These are phyloP conservation scores for Gymnoscopelus braueri DNA, from an alignment of 2,797 vertebrate species.

Conservation along the genomic window DNA sequence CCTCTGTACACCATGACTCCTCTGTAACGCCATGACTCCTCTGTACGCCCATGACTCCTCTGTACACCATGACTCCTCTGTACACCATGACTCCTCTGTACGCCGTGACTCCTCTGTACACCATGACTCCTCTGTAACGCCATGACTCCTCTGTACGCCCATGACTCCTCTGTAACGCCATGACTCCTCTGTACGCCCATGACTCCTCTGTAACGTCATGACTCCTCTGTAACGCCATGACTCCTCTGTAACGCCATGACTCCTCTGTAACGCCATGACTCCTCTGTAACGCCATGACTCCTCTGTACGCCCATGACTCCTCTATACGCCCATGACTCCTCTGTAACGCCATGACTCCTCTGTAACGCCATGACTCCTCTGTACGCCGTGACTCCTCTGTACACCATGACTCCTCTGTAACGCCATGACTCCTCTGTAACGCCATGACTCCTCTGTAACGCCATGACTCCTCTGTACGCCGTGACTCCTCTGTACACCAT, in stretches of 20 bases:
- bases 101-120: constrained; percentile 59
- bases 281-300: constrained; percentile 33
- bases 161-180: neutral
- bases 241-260: constrained; percentile 39
- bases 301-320: too few relatives aligned
- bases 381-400: too few relatives aligned
- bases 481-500: too few relatives aligned
- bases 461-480: constrained; percentile 50
- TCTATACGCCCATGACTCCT: too few relatives aligned
- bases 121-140: constrained; percentile 62
- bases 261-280: constrained; percentile 54
- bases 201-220: constrained; percentile 47
- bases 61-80: neutral
- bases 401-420: too few relatives aligned
- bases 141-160: constrained; percentile 23
- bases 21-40: too few relatives aligned
- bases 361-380: too few relatives aligned
- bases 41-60: constrained; percentile 29
- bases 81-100: too few relatives aligned
- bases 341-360: too few relatives aligned
- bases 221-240: constrained; percentile 68
- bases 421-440: too few relatives aligned
- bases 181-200: constrained; percentile 61
- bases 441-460: too few relatives aligned
- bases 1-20: neutral